Base-by-base conservation (phyloP, 2,888 invertebrate species). In the Pinctada fucata region DNA sequence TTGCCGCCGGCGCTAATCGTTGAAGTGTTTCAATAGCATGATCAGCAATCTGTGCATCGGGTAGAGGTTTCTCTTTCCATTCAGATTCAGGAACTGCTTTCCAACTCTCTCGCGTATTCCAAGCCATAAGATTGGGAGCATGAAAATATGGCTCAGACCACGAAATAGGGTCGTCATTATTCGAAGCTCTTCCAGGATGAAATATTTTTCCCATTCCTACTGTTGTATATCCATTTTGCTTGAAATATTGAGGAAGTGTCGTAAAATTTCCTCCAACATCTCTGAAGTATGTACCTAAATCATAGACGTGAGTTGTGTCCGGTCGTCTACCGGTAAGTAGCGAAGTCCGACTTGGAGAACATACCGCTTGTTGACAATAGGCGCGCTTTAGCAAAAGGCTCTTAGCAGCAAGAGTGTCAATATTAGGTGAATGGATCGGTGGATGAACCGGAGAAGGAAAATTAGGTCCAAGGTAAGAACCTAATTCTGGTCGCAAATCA, bases 331-430 rank as follows among this genome's bases (percentile, higher is more conserved):
- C 83, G 2, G 86, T 86, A 13, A 86, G 75, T 10, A 86, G 78
- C 16, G 86, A 84, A 2, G 86, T 79, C 31, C 86, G 70, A 66
- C 97, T 97, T 3, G 97, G 97, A 0, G 96, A 97, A 92, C 97
- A 97, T 1, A 97, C 93, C 0, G 97, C 95, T 95, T 97, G 97
- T 97, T 97, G 92, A 2, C 83, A 69, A 94, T 93, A 81, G 1
- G 95, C 95, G 84, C 95, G 94, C 83, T 94, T 94, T 88, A 97
- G 97, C 70, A 94, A 90, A 79, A 95, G 93, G 88, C 96, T 95
- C 68, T 92, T 94, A 83, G 92, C 91, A 74, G 95, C 95, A 80
- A 97, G 93, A 79, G 93, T 93, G 92, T 95, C 95, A 84, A 97
- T 94, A 90, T 96, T 95, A 3, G 96, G 96, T 16, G 97, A 95